phyloP scores from a whole-genome alignment of 64 coral and sea anemone species.

The Montipora foliosa region DNA sequence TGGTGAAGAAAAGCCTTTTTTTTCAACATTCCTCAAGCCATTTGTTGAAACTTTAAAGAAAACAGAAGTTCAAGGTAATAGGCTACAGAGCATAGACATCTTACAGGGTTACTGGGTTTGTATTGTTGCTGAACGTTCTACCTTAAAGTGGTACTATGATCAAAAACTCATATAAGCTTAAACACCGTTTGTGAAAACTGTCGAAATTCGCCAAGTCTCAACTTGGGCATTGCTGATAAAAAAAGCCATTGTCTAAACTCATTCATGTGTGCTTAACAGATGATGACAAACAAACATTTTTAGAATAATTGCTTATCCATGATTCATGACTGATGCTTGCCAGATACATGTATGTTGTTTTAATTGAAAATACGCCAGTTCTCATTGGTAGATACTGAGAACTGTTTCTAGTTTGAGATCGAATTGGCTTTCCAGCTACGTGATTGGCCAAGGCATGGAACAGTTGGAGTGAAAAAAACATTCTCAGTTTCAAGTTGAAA shows the following conservation, averaged over 20 bases:
- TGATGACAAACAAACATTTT: neutral
- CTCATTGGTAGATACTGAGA: neutral
- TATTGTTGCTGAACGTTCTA: neutral
- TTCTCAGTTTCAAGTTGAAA: constrained; percentile 13
- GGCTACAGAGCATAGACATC: neutral
- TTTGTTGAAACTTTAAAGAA: constrained; percentile 35
- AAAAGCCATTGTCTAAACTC: constrained; percentile 6
- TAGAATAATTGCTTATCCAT: neutral
- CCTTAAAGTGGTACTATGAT: too few species aligned
- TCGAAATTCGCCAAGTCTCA: neutral
- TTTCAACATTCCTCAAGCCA: constrained; percentile 66
- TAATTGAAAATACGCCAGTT: neutral
- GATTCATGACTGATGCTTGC: neutral
- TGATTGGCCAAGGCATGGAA: neutral
- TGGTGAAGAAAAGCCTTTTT: constrained; percentile 67
- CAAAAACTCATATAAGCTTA: too few species aligned
- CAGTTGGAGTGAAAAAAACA: neutral
- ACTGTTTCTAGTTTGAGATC: too few species aligned
- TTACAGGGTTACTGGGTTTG: neutral
- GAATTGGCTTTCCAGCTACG: too few species aligned
- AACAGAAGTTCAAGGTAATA: constrained; percentile 15
- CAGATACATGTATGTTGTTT: neutral
- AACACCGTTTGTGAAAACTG: neutral
- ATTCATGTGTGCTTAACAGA: neutral
- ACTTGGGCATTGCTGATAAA: neutral